phyloP scores from a whole-genome alignment of 2,113 vertebrate species.

The Oreochromis tanganicae region DNA sequence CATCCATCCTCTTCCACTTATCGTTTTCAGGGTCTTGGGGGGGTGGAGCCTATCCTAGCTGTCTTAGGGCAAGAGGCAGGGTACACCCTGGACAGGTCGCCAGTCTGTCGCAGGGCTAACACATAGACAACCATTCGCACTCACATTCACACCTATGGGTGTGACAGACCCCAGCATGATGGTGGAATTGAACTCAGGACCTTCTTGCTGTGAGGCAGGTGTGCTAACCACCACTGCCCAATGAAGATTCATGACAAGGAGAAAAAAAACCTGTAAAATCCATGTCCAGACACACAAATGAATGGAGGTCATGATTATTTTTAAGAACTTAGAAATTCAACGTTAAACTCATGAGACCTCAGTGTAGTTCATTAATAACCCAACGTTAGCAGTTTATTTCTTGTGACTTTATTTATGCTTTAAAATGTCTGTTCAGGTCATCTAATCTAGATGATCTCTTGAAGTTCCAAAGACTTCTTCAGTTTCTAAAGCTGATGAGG shows the following conservation, averaged over 20 bases:
- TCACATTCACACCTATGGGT: background rate
- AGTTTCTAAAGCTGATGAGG: background rate
- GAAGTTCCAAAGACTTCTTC: background rate
- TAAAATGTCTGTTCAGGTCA: background rate
- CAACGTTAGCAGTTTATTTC: background rate
- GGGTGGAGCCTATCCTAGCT: background rate
- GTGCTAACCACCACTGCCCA: background rate
- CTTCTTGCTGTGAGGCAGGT: background rate
- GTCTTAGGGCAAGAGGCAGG: background rate
- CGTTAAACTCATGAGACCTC: background rate
- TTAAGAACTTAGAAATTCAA: background rate
- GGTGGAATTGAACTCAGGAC: background rate
- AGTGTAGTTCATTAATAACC: background rate
- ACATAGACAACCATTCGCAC: background rate
- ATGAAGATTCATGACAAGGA: background rate
- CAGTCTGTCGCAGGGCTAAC: too few species aligned
- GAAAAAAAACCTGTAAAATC: background rate
- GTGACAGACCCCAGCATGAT: background rate
- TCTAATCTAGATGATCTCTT: background rate
- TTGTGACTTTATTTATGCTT: background rate
- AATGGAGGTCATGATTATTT: background rate
- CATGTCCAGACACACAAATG: background rate
- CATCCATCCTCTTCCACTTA: too few species aligned
- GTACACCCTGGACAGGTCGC: too few species aligned
- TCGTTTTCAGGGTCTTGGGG: background rate